These are phyloP conservation scores for Maccullochella peelii DNA, from an alignment of 2,113 vertebrate genomes.

Conservation along the genomic window DNA sequence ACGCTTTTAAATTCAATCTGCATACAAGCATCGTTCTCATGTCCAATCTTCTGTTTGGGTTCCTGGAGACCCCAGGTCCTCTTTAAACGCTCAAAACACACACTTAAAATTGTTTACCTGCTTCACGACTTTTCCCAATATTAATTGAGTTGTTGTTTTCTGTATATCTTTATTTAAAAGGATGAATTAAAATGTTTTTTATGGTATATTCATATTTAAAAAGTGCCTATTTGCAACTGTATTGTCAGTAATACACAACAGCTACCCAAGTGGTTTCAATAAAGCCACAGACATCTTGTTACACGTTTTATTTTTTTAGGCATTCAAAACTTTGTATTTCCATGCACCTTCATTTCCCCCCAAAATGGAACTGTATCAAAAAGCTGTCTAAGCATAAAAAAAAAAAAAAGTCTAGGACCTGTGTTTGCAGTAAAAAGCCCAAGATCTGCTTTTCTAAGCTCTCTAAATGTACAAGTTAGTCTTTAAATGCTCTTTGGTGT, in stretches of 20 bases:
- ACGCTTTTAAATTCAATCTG: not conserved
- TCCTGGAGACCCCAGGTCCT: too few relatives aligned
- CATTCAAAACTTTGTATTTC: not conserved
- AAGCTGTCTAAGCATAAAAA: not conserved
- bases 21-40: too few relatives aligned
- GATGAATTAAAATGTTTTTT: not conserved
- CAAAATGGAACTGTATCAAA: not conserved
- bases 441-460: not conserved
- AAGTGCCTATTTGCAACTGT: not conserved
- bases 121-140: too few relatives aligned
- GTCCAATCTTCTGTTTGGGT: too few relatives aligned
- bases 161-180: not conserved
- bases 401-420: not conserved
- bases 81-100: too few relatives aligned
- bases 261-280: not conserved
- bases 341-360: not conserved
- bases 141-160: not conserved
- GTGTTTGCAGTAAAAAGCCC: not conserved
- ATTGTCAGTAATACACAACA: not conserved
- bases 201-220: not conserved
- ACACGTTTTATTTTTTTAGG: constrained; percentile 5
- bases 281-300: not conserved
- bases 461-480: not conserved
- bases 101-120: too few relatives aligned
- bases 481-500: constrained; percentile 60